A percentile compares a stretch with the other conserved stretches of the same genome.
Evolutionary conservation across 1,140 invertebrate genomes (phyloP).

Genomic region (Drosophila mojavensis): DNA sequence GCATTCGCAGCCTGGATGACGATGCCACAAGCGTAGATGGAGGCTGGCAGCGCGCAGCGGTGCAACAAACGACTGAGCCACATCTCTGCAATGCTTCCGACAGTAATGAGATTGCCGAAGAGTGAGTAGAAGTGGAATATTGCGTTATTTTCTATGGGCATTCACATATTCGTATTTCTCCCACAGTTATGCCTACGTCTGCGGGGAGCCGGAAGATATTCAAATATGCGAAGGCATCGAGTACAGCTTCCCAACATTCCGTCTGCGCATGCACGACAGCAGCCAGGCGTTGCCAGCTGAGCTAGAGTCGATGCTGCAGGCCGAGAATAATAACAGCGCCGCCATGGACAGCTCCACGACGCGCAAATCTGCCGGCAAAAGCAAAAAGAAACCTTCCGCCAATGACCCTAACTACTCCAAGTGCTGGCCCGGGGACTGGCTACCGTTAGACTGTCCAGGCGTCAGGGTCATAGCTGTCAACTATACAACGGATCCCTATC

Average conservation of each 20-base stretch:
- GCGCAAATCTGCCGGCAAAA: conserved; percentile 34
- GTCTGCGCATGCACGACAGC: conserved; percentile 73
- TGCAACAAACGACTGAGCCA: conserved; percentile 26
- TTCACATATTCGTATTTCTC: not conserved
- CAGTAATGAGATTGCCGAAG: conserved; percentile 43
- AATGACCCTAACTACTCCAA: conserved; percentile 85
- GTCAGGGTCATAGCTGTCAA: conserved; percentile 88
- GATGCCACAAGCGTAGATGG: conserved; percentile 11
- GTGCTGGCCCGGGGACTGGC: conserved; percentile 90
- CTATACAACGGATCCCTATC: conserved; percentile 88
- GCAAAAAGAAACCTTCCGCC: conserved; percentile 61
- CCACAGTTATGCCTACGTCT: conserved; percentile 65
- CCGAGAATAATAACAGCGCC: conserved; percentile 16
- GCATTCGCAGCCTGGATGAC: conserved; percentile 25
- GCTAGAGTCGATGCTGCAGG: conserved; percentile 64
- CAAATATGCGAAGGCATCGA: conserved; percentile 78
- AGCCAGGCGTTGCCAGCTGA: conserved; percentile 55
- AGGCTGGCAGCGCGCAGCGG: conserved; percentile 4
- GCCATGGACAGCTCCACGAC: conserved; percentile 2
- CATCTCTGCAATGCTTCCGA: conserved; percentile 50
- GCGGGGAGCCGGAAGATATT: conserved; percentile 68
- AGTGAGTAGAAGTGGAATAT: conserved; percentile 40
- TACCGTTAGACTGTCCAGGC: conserved; percentile 87
- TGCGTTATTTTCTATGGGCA: not conserved
- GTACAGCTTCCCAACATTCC: conserved; percentile 82